These are phyloP conservation scores for Rhinoraja longicauda DNA, from an alignment of 2,797 vertebrate genomes.

Conservation along the genomic window DNA sequence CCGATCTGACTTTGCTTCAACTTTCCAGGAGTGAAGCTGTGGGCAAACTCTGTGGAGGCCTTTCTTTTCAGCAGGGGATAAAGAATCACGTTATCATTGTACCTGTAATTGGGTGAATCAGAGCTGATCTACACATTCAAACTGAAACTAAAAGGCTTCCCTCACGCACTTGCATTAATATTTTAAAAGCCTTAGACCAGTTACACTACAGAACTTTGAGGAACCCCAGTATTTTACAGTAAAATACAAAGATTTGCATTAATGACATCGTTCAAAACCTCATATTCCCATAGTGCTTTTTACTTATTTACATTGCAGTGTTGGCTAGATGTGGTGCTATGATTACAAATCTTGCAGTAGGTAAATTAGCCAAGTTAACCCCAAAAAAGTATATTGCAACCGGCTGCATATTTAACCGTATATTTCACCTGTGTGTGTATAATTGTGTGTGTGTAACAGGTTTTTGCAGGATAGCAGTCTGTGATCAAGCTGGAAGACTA, in stretches of 20 bases:
- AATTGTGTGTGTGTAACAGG: neutral
- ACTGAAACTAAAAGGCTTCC: neutral
- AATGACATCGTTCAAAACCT: neutral
- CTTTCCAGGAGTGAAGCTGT: neutral
- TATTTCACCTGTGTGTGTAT: neutral
- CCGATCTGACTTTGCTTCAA: slow-evolving; percentile 42
- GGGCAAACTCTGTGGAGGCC: neutral
- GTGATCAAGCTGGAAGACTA: neutral
- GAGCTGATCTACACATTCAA: no score
- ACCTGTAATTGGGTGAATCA: neutral
- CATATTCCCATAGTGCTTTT: neutral
- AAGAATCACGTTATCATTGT: neutral
- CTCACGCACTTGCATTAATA: neutral
- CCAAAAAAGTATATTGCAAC: no score
- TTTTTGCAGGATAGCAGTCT: neutral
- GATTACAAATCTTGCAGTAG: neutral
- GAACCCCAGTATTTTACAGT: neutral
- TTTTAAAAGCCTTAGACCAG: neutral
- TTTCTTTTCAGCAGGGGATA: neutral
- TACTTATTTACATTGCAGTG: neutral
- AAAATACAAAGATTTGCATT: neutral
- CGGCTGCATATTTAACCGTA: no score
- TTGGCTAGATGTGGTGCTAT: neutral
- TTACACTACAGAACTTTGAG: neutral
- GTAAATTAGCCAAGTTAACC: neutral